These are phyloP conservation scores for Bombus soroeensis DNA, from an alignment of 1,140 invertebrate species.

Conservation along the genomic window DNA sequence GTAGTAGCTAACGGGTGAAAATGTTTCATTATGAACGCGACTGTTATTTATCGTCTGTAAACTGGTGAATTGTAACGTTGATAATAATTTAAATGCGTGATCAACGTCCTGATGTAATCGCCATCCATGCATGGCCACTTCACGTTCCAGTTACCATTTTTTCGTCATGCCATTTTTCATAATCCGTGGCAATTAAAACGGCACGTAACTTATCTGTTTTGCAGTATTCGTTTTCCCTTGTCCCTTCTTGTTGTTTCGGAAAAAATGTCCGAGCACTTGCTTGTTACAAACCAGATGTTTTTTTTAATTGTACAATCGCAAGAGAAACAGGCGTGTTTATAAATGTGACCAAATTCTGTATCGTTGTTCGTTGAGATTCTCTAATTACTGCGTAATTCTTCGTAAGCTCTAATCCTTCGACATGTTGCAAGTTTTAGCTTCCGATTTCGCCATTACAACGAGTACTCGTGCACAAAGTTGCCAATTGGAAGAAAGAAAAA, in stretches of 20 bases:
- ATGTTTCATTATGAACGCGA: slow-evolving; percentile 45
- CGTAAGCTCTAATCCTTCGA: too few species aligned
- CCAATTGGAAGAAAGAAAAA: too few species aligned
- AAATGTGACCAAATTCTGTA: too few species aligned
- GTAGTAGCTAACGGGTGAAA: slow-evolving; percentile 38
- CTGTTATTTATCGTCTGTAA: slow-evolving; percentile 39
- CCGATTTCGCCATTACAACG: too few species aligned
- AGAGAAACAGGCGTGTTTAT: neutral
- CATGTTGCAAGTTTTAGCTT: too few species aligned
- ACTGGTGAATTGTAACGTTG: slow-evolving; percentile 39
- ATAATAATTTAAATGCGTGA: slow-evolving; percentile 46
- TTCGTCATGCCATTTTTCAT: neutral
- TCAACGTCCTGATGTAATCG: slow-evolving; percentile 36
- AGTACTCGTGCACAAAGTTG: too few species aligned
- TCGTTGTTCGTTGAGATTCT: neutral
- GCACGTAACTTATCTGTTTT: neutral
- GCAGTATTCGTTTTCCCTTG: neutral
- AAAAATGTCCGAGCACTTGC: neutral
- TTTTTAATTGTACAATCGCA: neutral
- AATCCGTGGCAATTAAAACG: slow-evolving; percentile 29
- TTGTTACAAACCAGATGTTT: neutral
- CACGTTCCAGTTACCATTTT: slow-evolving; percentile 12
- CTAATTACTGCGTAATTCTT: neutral
- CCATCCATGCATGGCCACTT: neutral
- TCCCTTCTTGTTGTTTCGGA: fast-evolving